Percentiles rank a stretch among this genome's conserved stretches.
These are phyloP conservation scores for Carabus problematicus DNA, from an alignment of 2,888 invertebrate genomes.

Conservation along the genomic window DNA sequence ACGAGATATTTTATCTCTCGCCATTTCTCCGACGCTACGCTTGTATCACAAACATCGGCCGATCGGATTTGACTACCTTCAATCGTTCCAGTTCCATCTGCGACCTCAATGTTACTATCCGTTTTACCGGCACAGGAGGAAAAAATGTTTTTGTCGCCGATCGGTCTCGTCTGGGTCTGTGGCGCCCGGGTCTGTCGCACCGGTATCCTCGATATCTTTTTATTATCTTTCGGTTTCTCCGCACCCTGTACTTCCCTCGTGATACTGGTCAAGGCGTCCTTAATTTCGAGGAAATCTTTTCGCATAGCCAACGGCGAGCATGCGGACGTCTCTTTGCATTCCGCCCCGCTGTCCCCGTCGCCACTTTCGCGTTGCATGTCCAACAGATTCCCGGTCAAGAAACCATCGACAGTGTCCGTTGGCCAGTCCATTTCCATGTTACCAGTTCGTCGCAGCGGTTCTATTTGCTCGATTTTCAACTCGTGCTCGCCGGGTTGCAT, in stretches of 20 bases:
- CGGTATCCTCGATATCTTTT: conserved; percentile 45
- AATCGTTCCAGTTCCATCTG: conserved; percentile 21
- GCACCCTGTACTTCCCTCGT: conserved; percentile 43
- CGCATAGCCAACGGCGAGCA: conserved; percentile 42
- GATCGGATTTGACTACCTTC: conserved; percentile 1
- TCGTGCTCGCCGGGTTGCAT: conserved; percentile 32
- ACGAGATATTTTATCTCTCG: conserved; percentile 32
- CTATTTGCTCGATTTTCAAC: conserved; percentile 31
- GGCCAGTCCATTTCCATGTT: conserved; percentile 24
- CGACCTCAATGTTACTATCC: conserved; percentile 5
- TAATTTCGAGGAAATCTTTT: conserved; percentile 45
- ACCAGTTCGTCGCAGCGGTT: background rate
- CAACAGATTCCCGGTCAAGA: conserved; percentile 32
- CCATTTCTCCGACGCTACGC: conserved; percentile 31
- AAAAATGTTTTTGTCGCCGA: conserved; percentile 12
- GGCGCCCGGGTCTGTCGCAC: conserved; percentile 43
- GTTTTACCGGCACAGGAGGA: conserved; percentile 8
- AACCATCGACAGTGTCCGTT: conserved; percentile 1
- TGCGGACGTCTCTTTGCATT: conserved; percentile 45
- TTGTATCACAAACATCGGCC: background rate
- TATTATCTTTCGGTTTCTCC: conserved; percentile 43
- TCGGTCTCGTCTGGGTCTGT: conserved; percentile 1
- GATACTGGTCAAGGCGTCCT: conserved; percentile 38
- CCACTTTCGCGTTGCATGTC: conserved; percentile 45
- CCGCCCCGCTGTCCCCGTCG: conserved; percentile 45